Evolutionary conservation across 2,113 vertebrate species (phyloP).

Genomic region (Crypturellus undulatus): DNA sequence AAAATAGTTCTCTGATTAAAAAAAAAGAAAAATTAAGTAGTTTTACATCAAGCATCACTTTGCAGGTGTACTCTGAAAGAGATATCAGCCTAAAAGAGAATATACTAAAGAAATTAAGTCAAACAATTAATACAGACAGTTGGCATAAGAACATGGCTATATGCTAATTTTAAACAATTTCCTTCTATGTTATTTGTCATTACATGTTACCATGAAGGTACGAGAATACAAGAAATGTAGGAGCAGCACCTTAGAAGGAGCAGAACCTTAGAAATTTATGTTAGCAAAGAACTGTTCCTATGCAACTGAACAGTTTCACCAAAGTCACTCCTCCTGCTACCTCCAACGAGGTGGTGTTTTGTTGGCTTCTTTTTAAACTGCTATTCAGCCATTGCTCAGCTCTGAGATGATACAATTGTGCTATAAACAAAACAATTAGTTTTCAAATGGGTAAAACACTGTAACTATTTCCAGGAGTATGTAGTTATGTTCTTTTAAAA

Average conservation of each 20-base stretch:
- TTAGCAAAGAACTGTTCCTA: conserved; percentile 61
- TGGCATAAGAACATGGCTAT: neutral
- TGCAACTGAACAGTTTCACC: conserved; percentile 45
- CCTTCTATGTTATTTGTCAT: neutral
- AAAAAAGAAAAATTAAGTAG: neutral
- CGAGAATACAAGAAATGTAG: conserved; percentile 14
- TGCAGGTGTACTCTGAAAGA: conserved; percentile 20
- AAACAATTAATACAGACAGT: conserved; percentile 31
- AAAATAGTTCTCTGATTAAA: neutral
- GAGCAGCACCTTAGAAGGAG: no score
- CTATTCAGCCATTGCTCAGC: conserved; percentile 21
- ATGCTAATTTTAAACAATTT: neutral
- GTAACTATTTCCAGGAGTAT: conserved; percentile 37
- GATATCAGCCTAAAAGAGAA: conserved; percentile 20
- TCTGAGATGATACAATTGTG: conserved; percentile 19
- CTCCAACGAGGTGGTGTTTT: neutral
- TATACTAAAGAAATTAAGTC: conserved; percentile 2
- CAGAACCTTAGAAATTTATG: conserved; percentile 27
- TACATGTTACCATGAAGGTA: neutral
- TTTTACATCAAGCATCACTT: neutral
- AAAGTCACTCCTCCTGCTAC: conserved; percentile 34
- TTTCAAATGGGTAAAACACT: conserved; percentile 5
- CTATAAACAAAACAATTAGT: conserved; percentile 63
- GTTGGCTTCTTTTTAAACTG: conserved; percentile 46
- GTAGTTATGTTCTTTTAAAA: neutral